Base-by-base conservation (phyloP, 2,113 vertebrate species). In the Bos taurus region DNA sequence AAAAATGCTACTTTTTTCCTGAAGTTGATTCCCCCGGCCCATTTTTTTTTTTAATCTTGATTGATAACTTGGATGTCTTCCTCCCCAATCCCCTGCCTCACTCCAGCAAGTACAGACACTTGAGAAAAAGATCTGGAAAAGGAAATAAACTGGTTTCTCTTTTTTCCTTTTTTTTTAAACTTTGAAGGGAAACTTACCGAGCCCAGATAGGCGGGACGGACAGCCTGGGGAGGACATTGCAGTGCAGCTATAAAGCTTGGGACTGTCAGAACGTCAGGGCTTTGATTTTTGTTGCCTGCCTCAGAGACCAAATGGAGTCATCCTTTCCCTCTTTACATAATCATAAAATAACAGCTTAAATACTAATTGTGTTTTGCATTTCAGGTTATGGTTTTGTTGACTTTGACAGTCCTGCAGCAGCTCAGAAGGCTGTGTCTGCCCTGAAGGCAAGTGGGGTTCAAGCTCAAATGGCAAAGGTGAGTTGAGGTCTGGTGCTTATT, bases 401-500 rank as follows among this genome's bases (percentile, higher is more conserved):
- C 98, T 99, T 99, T 94, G 99, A 99, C 98, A 99, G 99, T 98
- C 99, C 99, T 0, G 99, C 99, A 74, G 99, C 99, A 78, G 99
- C 99, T 98, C 99, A 99, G 99, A 99, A 99, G 98, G 99, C 99
- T 0, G 99, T 99, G 97, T 99, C 99, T 56, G 99, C 99, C 98
- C 99, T 99, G 97, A 99, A 99, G 98, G 99, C 99, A 83, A 99
- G 90, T 88, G 99, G 99, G 94, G 99, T 99, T 97, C 99, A 99
- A 98, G 99, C 99, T 97, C 99, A 99, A 98, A 99, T 99, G 99
- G 99, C 99, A 98, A 99, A 99, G 99, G 99, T 99, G 99, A 99
- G 98, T 98, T 82, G 85, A 93, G 56, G 97, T 59, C 87, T 95
- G 1, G 33, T 2, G 9, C 21, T n/a, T 1, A 0, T 12, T 89